Conservation (phyloP, 1,140 invertebrate genomes). For the Protaetia brevitarsis region DNA sequence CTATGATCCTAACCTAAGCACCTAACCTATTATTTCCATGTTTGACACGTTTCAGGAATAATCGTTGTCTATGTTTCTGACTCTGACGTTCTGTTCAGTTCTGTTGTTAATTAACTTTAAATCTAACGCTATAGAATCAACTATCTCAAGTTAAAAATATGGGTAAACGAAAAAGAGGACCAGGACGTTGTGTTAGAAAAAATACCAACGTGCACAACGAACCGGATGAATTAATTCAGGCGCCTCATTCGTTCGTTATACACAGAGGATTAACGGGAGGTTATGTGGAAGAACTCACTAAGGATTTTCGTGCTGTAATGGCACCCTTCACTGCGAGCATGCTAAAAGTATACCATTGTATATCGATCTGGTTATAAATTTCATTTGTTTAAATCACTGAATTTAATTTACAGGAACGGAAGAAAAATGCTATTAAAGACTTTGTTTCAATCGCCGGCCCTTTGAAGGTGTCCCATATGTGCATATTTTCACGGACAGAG, state of each 20-base stretch:
- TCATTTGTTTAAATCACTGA: neutral
- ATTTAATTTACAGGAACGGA: conserved; percentile 64
- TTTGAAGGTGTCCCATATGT: conserved; percentile 87
- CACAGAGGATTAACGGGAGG: conserved; percentile 85
- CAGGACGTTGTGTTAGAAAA: conserved; percentile 40
- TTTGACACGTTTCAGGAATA: no score
- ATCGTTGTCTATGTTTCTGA: no score
- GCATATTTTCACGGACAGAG: conserved; percentile 82
- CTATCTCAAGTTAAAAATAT: conserved; percentile 16
- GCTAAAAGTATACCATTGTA: conserved; percentile 54
- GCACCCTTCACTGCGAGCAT: conserved; percentile 92
- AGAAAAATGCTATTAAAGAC: conserved; percentile 88
- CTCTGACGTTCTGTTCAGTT: no score
- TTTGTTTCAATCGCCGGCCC: conserved; percentile 85
- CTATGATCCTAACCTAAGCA: no score
- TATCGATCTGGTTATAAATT: neutral
- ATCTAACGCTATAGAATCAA: neutral
- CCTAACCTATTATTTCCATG: no score
- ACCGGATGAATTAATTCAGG: conserved; percentile 71
- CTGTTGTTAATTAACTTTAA: neutral
- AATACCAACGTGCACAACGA: conserved; percentile 52
- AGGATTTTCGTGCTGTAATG: conserved; percentile 91
- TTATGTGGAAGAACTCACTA: conserved; percentile 75
- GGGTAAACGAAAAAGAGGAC: conserved; percentile 37
- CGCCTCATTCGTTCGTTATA: conserved; percentile 96